A percentile compares a stretch with the other conserved stretches of the same genome.
These are phyloP conservation scores for Pogonognathellus flavescens DNA, from an alignment of 1,140 invertebrate species.

Conservation along the genomic window DNA sequence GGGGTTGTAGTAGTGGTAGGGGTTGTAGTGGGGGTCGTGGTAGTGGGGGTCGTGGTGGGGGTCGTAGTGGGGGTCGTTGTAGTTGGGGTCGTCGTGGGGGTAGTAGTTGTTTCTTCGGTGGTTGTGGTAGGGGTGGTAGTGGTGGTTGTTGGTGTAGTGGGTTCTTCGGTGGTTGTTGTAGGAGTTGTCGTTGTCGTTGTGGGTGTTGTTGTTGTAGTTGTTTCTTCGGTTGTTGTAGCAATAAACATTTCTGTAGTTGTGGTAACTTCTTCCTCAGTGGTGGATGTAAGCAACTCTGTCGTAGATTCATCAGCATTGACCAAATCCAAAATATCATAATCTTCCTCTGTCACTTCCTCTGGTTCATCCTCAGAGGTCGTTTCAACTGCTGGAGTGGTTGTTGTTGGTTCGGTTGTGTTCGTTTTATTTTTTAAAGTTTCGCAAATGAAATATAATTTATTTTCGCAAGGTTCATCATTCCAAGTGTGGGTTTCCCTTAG, in stretches of 20 bases:
- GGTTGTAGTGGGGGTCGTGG: too few relatives aligned
- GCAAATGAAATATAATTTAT: constrained; percentile 48
- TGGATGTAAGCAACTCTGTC: too few relatives aligned
- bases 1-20: too few relatives aligned
- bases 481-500: neutral
- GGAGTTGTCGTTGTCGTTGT: neutral
- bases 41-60: too few relatives aligned
- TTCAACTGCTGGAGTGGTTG: neutral
- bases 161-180: neutral
- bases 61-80: neutral
- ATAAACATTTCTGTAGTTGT: neutral
- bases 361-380: too few relatives aligned
- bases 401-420: neutral
- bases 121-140: neutral
- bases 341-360: too few relatives aligned
- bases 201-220: neutral
- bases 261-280: too few relatives aligned
- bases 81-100: neutral
- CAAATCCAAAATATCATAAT: too few relatives aligned
- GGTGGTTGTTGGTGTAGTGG: neutral
- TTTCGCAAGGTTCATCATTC: constrained; percentile 34
- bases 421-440: neutral
- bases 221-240: neutral
- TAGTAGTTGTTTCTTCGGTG: neutral
- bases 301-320: too few relatives aligned